phyloP scores from a whole-genome alignment of 1,140 invertebrate genomes.

The Pseudoatta argentina region DNA sequence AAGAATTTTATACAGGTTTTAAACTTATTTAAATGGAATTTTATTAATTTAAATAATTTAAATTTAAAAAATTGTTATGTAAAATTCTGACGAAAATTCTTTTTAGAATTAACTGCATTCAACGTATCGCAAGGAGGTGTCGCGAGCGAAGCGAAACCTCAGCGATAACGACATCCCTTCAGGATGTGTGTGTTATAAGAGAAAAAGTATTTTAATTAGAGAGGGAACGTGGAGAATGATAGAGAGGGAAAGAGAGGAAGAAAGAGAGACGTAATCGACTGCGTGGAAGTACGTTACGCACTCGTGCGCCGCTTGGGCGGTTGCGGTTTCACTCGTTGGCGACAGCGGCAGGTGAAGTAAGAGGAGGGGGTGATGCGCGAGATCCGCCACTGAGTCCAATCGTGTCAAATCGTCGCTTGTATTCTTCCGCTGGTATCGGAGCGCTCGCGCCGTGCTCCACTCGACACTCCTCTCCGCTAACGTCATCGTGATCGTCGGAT shows the following conservation, averaged over 20 bases:
- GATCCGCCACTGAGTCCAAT: conserved; percentile 61
- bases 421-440: conserved; percentile 59
- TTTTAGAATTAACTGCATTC: not conserved
- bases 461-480: not conserved
- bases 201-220: conserved; percentile 5
- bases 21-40: no score
- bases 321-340: conserved; percentile 49
- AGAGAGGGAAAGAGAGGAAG: not conserved
- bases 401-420: conserved; percentile 60
- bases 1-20: no score
- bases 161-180: conserved; percentile 33
- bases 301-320: conserved; percentile 45
- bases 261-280: not conserved
- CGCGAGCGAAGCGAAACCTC: not conserved
- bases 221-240: not conserved
- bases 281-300: conserved; percentile 16
- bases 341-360: not conserved
- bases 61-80: no score
- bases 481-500: not conserved
- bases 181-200: not conserved
- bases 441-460: not conserved
- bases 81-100: no score
- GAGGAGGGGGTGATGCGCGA: conserved; percentile 50
- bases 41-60: no score
- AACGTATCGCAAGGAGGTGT: not conserved